Percentiles rank a stretch among this genome's conserved stretches.
These are phyloP conservation scores for Pterostichus madidus DNA, from an alignment of 2,888 invertebrate species.

Conservation along the genomic window DNA sequence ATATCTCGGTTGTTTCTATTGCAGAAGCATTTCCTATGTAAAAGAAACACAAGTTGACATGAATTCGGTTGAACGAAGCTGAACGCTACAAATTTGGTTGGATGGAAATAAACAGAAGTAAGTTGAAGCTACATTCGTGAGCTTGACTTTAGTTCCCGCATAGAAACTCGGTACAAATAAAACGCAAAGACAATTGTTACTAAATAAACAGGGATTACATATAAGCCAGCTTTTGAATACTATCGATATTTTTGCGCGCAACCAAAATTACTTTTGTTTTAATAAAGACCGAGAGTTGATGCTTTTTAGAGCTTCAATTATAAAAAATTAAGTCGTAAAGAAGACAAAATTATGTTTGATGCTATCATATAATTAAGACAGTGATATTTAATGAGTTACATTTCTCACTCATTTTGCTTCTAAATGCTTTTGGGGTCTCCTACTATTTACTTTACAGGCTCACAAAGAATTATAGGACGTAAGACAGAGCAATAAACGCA, in stretches of 20 bases:
- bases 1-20: background rate
- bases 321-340: conserved; percentile 36
- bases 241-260: conserved; percentile 5
- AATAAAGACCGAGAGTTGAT: conserved; percentile 1
- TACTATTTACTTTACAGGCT: conserved; percentile 26
- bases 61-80: conserved; percentile 2
- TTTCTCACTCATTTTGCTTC: conserved; percentile 31
- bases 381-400: conserved; percentile 34
- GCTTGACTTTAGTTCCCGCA: conserved; percentile 13
- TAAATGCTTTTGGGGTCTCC: conserved; percentile 26
- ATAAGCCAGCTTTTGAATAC: conserved; percentile 20
- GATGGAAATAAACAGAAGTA: conserved; percentile 27
- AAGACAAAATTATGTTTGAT: conserved; percentile 40
- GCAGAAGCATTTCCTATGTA: background rate
- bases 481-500: background rate
- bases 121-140: conserved; percentile 13
- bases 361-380: conserved; percentile 49
- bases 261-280: conserved; percentile 11
- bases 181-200: conserved; percentile 31
- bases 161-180: conserved; percentile 14
- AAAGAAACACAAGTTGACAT: conserved; percentile 6
- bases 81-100: background rate
- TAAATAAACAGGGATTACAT: conserved; percentile 28
- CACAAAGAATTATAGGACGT: conserved; percentile 10
- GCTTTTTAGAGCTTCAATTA: conserved; percentile 26